Percentiles rank a stretch among this genome's conserved stretches.
These are phyloP conservation scores for Oophaga sylvatica DNA, from an alignment of 2,797 vertebrate species.

Conservation along the genomic window DNA sequence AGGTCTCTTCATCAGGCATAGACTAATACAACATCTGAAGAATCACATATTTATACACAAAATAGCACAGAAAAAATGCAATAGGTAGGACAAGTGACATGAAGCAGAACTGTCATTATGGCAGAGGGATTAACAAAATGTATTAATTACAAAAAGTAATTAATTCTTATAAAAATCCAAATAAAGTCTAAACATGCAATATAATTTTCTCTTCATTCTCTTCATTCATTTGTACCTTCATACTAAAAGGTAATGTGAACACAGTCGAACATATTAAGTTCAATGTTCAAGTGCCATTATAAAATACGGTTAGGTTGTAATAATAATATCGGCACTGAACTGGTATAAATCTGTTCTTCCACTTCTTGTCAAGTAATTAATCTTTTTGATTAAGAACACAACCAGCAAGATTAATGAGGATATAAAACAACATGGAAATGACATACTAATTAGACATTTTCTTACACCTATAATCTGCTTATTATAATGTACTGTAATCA, in stretches of 20 bases:
- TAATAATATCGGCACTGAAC: constrained; percentile 29
- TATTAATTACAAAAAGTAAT: no score
- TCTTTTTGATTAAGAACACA: constrained; percentile 50
- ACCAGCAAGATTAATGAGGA: constrained; percentile 49
- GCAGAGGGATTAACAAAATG: no score
- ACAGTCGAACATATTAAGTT: constrained; percentile 8
- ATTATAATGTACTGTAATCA: constrained; percentile 33
- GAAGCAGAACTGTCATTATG: no score
- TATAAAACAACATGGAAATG: constrained; percentile 50
- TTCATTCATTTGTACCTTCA: no score
- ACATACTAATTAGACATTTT: constrained; percentile 55
- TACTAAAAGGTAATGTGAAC: not conserved
- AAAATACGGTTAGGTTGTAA: constrained; percentile 35
- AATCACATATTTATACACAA: no score
- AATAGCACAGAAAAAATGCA: no score
- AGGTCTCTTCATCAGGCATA: no score
- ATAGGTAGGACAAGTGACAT: no score
- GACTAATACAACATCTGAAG: no score
- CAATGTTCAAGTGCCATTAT: constrained; percentile 16
- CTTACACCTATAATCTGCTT: constrained; percentile 44
- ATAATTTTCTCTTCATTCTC: not conserved
- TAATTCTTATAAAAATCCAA: no score
- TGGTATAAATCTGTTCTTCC: constrained; percentile 36
- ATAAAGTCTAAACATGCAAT: no score
- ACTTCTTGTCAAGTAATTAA: constrained; percentile 51